Evolutionary conservation across 2,888 invertebrate species (phyloP).

Genomic region (Agrochola macilenta): DNA sequence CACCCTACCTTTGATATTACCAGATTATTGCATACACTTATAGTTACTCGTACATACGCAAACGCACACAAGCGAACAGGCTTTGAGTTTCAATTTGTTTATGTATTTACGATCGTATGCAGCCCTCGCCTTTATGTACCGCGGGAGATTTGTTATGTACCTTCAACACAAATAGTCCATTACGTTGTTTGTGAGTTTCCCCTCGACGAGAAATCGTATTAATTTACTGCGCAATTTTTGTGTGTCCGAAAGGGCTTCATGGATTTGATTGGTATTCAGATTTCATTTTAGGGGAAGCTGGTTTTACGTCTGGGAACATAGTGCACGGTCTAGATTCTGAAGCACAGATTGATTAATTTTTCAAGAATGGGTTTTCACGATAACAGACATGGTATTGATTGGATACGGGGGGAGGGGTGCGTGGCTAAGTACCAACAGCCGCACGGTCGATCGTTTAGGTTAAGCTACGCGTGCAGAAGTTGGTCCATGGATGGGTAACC

Average conservation of each 20-base stretch:
- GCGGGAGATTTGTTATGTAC: slow-evolving; percentile 1
- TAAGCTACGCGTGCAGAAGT: not conserved
- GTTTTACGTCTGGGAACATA: slow-evolving; percentile 3
- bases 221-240: not conserved
- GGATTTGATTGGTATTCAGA: slow-evolving; percentile 9
- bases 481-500: not conserved
- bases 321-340: not conserved
- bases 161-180: not conserved
- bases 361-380: not conserved
- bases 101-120: not conserved
- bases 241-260: not conserved
- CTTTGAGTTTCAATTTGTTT: not conserved
- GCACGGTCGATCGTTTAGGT: not conserved
- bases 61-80: not conserved
- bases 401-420: too few species aligned
- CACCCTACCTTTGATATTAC: not conserved
- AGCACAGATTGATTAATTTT: not conserved
- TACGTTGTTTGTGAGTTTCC: slow-evolving; percentile 1
- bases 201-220: slow-evolving; percentile 11
- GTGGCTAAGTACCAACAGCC: too few species aligned
- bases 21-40: not conserved
- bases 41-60: not conserved
- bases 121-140: not conserved
- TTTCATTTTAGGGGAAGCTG: not conserved
- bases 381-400: too few species aligned